Conservation (phyloP, 2,113 vertebrate genomes). For the Eubucco bourcierii region DNA sequence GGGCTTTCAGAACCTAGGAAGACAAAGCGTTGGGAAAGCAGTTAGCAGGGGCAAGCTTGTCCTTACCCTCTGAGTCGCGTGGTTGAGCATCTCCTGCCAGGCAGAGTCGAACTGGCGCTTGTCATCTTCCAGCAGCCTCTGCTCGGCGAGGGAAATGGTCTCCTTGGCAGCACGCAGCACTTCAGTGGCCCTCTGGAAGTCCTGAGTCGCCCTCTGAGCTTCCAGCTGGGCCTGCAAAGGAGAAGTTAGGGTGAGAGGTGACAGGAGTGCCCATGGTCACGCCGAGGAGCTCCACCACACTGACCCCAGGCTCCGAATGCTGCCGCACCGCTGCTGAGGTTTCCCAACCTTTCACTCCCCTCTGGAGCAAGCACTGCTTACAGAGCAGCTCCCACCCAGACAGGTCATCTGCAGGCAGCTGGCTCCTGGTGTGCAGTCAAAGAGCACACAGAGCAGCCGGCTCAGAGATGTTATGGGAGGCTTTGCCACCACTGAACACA, state of each 20-base stretch:
- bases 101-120: constrained; percentile 94
- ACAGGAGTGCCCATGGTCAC: background rate
- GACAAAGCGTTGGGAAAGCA: background rate
- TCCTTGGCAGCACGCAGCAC: constrained; percentile 94
- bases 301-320: background rate
- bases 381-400: background rate
- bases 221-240: constrained; percentile 86
- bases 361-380: background rate
- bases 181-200: constrained; percentile 94
- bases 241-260: background rate
- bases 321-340: background rate
- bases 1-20: background rate
- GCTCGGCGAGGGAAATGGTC: constrained; percentile 93
- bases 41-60: background rate
- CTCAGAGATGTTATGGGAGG: background rate
- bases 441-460: background rate
- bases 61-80: constrained; percentile 91
- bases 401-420: background rate
- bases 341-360: background rate
- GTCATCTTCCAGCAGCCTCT: constrained; percentile 93
- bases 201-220: constrained; percentile 93
- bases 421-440: background rate
- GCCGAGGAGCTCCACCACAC: background rate
- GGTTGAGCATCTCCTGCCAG: constrained; percentile 99
- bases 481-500: background rate